These are phyloP conservation scores for Lophotis ruficrista DNA, from an alignment of 2,113 vertebrate genomes.

Conservation along the genomic window DNA sequence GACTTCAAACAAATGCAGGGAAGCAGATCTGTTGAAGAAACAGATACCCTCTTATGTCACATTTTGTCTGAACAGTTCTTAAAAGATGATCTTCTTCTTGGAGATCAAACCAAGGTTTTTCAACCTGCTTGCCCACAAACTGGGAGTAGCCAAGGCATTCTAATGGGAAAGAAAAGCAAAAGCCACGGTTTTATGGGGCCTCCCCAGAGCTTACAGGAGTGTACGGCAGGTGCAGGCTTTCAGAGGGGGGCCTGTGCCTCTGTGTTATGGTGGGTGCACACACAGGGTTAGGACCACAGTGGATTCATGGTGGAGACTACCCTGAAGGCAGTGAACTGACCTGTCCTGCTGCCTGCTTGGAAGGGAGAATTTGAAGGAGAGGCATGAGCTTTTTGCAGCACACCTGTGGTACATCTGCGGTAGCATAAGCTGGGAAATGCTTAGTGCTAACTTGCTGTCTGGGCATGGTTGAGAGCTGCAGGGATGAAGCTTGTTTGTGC, in stretches of 20 bases:
- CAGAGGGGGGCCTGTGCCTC: neutral
- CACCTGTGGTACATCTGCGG: neutral
- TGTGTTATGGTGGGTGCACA: neutral
- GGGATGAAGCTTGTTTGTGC: neutral
- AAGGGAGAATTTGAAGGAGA: neutral
- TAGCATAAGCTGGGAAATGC: neutral
- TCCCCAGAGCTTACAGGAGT: neutral
- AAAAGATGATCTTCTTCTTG: neutral
- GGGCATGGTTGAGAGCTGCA: neutral
- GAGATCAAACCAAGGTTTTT: neutral
- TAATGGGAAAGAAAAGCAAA: neutral
- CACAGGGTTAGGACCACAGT: neutral
- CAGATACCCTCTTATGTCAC: constrained; percentile 24
- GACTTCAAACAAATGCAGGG: constrained; percentile 55
- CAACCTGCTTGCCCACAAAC: neutral
- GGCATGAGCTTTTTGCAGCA: neutral
- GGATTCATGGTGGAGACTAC: too few species aligned
- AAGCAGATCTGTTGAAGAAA: constrained; percentile 49
- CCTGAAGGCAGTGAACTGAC: neutral
- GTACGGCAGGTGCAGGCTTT: neutral
- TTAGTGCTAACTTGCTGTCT: neutral
- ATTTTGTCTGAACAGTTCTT: neutral
- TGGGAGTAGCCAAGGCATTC: neutral
- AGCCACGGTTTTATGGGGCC: neutral
- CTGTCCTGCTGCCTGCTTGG: neutral